Conservation (phyloP, 2,797 vertebrate species). For the Pseudochaenichthys georgianus region DNA sequence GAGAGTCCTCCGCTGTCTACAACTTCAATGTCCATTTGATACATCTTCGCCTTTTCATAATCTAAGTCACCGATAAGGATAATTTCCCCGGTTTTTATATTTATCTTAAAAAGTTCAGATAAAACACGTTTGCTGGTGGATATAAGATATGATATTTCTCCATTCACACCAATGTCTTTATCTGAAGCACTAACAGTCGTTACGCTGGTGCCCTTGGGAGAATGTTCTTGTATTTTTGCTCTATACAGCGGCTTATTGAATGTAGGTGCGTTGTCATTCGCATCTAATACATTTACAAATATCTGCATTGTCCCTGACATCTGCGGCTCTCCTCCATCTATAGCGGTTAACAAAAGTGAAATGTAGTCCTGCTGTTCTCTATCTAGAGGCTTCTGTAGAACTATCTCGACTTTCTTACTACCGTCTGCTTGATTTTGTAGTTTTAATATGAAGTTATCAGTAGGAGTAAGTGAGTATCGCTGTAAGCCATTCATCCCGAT, state of each 20-base stretch:
- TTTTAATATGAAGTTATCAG: conserved; percentile 73
- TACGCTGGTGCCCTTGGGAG: conserved; percentile 68
- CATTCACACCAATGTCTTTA: conserved; percentile 77
- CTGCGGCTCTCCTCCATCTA: conserved; percentile 75
- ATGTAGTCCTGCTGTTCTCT: conserved; percentile 70
- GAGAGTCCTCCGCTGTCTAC: conserved; percentile 75
- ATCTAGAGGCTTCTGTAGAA: conserved; percentile 73
- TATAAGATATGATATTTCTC: conserved; percentile 76
- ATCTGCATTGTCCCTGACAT: conserved; percentile 72
- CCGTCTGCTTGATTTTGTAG: conserved; percentile 65
- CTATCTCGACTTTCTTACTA: conserved; percentile 73
- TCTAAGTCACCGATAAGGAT: conserved; percentile 60
- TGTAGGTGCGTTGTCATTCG: conserved; percentile 82
- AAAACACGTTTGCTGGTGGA: conserved; percentile 46
- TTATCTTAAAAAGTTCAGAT: conserved; percentile 67
- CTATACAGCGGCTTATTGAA: conserved; percentile 73
- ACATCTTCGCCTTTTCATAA: conserved; percentile 72
- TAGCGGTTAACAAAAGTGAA: conserved; percentile 65
- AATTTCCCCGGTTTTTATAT: conserved; percentile 67
- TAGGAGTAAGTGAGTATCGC: conserved; percentile 73
- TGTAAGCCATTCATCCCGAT: conserved; percentile 80
- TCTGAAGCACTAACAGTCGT: conserved; percentile 78
- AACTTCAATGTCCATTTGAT: conserved; percentile 79
- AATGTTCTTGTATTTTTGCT: conserved; percentile 74
- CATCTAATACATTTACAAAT: conserved; percentile 78